Percentiles rank a stretch among this genome's conserved stretches.
These are phyloP conservation scores for Drosophila siamana DNA, from an alignment of 2,888 invertebrate genomes.

Conservation along the genomic window DNA sequence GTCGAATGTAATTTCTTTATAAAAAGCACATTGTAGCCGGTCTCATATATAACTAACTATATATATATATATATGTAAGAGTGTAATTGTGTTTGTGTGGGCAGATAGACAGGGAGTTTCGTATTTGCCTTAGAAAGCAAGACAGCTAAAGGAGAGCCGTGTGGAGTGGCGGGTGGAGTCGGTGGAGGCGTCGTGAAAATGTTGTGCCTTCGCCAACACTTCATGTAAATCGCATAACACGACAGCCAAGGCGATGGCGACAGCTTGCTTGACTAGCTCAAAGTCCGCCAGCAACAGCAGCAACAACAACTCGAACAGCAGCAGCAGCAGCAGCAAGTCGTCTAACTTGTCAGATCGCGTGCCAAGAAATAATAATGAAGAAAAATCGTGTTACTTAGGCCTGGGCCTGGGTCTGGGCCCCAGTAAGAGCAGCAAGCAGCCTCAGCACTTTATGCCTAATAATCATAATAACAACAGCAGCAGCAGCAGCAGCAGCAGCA, in stretches of 20 bases:
- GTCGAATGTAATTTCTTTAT: conserved; percentile 67
- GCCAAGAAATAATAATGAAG: conserved; percentile 81
- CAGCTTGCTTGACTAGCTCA: conserved; percentile 77
- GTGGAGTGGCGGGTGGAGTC: background rate
- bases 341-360: conserved; percentile 78
- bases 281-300: conserved; percentile 65
- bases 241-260: conserved; percentile 66
- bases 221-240: conserved; percentile 70
- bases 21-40: conserved; percentile 30
- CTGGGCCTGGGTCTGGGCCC: conserved; percentile 29
- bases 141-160: conserved; percentile 7
- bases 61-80: conserved; percentile 14
- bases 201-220: conserved; percentile 57
- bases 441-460: conserved; percentile 66
- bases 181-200: conserved; percentile 33
- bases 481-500: conserved; percentile 21
- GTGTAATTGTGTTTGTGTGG: background rate
- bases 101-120: conserved; percentile 4
- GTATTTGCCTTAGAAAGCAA: too few relatives aligned
- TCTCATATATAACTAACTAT: background rate
- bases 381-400: conserved; percentile 78
- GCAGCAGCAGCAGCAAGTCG: conserved; percentile 47
- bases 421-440: conserved; percentile 27
- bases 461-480: conserved; percentile 50
- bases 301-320: conserved; percentile 31